These are phyloP conservation scores for Procambarus virginalis DNA, from an alignment of 1,140 invertebrate species.

Conservation along the genomic window DNA sequence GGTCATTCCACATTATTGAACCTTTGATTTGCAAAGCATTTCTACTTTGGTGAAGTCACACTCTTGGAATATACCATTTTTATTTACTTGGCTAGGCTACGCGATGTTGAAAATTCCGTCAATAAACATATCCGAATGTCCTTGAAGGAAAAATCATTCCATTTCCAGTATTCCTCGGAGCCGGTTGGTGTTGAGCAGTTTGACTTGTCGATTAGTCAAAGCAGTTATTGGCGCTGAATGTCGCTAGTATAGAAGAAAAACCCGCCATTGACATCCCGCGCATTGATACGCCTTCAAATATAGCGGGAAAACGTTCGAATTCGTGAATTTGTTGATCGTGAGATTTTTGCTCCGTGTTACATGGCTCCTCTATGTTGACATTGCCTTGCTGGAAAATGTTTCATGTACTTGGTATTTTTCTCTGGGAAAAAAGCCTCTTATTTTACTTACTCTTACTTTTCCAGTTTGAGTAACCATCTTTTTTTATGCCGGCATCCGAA, in stretches of 20 bases:
- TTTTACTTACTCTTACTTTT: slow-evolving; percentile 10
- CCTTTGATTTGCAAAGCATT: too few species aligned
- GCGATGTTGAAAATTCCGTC: too few species aligned
- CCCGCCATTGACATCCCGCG: not conserved
- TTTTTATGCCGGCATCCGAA: not conserved
- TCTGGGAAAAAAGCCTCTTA: not conserved
- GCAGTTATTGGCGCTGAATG: too few species aligned
- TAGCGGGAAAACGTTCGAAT: not conserved
- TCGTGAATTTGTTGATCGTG: not conserved
- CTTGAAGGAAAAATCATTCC: too few species aligned
- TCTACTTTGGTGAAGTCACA: too few species aligned
- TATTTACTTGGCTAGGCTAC: too few species aligned
- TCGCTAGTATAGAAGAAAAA: not conserved
- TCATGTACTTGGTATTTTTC: slow-evolving; percentile 1
- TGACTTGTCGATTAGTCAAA: too few species aligned
- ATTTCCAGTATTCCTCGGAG: too few species aligned
- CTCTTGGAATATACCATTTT: too few species aligned
- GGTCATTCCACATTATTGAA: too few species aligned
- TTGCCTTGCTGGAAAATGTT: not conserved
- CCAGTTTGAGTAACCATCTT: not conserved
- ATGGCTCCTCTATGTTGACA: slow-evolving; percentile 4
- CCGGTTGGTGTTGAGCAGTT: too few species aligned
- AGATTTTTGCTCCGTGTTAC: slow-evolving; percentile 3
- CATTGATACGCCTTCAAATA: not conserved
- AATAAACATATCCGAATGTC: too few species aligned